A percentile compares a stretch with the other conserved stretches of the same genome.
phyloP scores from a whole-genome alignment of 2,797 vertebrate genomes.

The Cottoperca gobio region DNA sequence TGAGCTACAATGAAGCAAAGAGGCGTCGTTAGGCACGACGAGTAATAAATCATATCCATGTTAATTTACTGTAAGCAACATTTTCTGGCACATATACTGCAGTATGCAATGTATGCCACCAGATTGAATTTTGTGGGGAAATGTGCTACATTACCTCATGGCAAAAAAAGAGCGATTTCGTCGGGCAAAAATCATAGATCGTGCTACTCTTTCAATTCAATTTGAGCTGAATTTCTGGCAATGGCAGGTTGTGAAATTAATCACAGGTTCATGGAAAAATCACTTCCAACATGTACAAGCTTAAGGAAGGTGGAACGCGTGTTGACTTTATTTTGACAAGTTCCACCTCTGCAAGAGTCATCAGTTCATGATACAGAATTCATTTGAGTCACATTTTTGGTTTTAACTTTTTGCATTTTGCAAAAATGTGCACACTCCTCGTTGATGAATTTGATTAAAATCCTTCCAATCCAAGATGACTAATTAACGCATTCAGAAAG shows the following conservation, averaged over 20 bases:
- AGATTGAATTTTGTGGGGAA: not conserved
- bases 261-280: not conserved
- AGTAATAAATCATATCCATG: not conserved
- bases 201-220: not conserved
- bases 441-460: not conserved
- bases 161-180: not conserved
- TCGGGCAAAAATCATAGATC: not conserved
- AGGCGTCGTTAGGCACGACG: too few relatives aligned
- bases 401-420: too few relatives aligned
- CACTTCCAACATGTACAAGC: not conserved
- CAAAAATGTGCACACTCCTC: not conserved
- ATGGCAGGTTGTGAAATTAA: slow-evolving; percentile 9
- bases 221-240: not conserved
- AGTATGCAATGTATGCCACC: not conserved
- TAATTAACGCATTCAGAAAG: not conserved
- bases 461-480: not conserved
- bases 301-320: too few relatives aligned
- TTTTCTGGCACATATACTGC: not conserved
- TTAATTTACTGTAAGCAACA: slow-evolving; percentile 1
- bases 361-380: not conserved
- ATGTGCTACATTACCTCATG: not conserved
- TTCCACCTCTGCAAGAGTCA: not conserved
- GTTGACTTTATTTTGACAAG: not conserved
- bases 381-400: not conserved
- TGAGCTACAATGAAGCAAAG: too few relatives aligned